phyloP scores from a whole-genome alignment of 2,888 invertebrate species.

The Drosophila affinis region DNA sequence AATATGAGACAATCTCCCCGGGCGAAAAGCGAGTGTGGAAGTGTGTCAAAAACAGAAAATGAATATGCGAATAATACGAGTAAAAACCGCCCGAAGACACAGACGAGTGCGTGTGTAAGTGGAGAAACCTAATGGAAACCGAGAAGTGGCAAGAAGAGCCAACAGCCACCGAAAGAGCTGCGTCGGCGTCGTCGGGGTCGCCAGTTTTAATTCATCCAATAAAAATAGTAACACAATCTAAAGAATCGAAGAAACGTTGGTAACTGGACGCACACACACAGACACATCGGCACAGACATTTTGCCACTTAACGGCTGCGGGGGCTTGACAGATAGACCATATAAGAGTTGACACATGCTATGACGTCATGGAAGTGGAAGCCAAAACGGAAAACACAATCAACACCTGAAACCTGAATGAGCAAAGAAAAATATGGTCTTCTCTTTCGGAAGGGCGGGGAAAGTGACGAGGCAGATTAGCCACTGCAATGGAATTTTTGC shows the following conservation, averaged over 20 bases:
- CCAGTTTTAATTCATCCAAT: conserved; percentile 34
- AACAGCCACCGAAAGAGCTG: conserved; percentile 22
- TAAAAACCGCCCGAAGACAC: conserved; percentile 20
- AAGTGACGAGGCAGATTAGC: conserved; percentile 31
- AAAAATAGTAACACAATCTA: conserved; percentile 45
- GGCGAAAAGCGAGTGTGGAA: conserved; percentile 20
- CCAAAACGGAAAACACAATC: conserved; percentile 22
- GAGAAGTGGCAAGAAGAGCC: conserved; percentile 14
- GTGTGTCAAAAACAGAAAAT: conserved; percentile 43
- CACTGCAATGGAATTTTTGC: conserved; percentile 45
- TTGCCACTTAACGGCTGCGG: conserved; percentile 43
- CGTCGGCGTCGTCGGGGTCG: conserved; percentile 51
- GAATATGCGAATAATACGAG: conserved; percentile 40
- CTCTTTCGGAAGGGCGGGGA: conserved; percentile 5
- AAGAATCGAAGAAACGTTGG: conserved; percentile 46
- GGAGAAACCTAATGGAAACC: conserved; percentile 28
- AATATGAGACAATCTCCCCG: conserved; percentile 9
- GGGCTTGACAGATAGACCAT: conserved; percentile 64
- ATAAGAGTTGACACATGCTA: conserved; percentile 51
- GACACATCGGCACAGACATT: conserved; percentile 15
- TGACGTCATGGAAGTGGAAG: conserved; percentile 65
- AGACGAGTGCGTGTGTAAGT: conserved; percentile 9
- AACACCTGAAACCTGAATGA: conserved; percentile 32
- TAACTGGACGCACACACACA: conserved; percentile 44
- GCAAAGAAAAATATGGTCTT: conserved; percentile 30